Base-by-base conservation (phyloP, 2,113 vertebrate genomes). In the Enhydra lutris region DNA sequence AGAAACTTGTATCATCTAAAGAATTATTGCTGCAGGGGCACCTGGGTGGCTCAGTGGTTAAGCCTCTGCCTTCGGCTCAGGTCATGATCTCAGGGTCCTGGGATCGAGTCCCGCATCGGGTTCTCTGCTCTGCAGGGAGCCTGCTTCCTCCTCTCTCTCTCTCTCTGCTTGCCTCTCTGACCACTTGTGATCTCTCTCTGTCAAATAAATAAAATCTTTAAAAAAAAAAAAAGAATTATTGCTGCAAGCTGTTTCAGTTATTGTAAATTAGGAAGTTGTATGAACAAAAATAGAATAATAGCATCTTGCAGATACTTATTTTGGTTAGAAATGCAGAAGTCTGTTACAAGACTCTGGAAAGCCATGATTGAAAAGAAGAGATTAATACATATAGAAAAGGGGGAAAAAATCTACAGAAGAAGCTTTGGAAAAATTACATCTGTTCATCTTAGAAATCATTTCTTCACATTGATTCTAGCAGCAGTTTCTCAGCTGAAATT, bases 241-340 rank as follows among this genome's bases (percentile, higher is more conserved):
- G 6, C 82, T 78, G 20, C 31, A 61, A 82, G 52, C n/a, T 81
- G 36, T 79, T 84, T 78, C 55, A 11, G 1, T 71, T 91, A 5
- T 63, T 95, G 2, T 65, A 93, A 12, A 12, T 69, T 93, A 57
- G 42, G 45, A 86, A 50, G 34, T 94, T 88, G 89, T 80, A 34
- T 84, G 59, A 31, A 73, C 57, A 47, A 67, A 84, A 91, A 57
- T 86, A 73, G 45, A 96, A 87, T 20, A 81, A 84, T 80, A 96
- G 79, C 24, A 67, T 12, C 78, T 94, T 89, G 50, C 45, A 90
- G 24, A 80, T 91, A 21, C 47, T 88, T 73, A 59, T 74, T 92
- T 96, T 95, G 14, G 79, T 89, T 88, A 61, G 3, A 95, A 94
- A 42, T 78, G 8, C 17, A 94, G 89, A 95, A 47, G 42, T 83